Conservation (phyloP, 2,113 vertebrate species). For the Petaurus breviceps region DNA sequence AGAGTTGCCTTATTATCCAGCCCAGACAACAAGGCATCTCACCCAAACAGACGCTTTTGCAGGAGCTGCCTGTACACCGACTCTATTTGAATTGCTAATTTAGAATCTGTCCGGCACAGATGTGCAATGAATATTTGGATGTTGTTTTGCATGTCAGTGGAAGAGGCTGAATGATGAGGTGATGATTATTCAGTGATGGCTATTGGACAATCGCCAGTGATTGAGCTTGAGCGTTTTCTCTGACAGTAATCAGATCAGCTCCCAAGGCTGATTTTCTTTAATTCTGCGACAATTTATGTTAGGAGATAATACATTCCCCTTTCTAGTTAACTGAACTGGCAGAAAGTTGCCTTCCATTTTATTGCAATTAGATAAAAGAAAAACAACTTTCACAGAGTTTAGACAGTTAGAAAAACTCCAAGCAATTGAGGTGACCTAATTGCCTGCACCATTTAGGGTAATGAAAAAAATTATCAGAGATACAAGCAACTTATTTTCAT, state of each 20-base stretch:
- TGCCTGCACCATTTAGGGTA: neutral
- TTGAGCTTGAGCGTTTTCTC: slow-evolving; percentile 87
- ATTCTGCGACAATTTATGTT: slow-evolving; percentile 80
- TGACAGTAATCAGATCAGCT: slow-evolving; percentile 83
- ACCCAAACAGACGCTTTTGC: slow-evolving; percentile 85
- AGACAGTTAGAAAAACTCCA: slow-evolving; percentile 42
- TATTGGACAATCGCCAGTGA: slow-evolving; percentile 91
- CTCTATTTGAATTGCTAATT: slow-evolving; percentile 89
- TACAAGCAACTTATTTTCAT: neutral
- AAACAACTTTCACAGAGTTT: slow-evolving; percentile 67
- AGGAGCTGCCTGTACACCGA: slow-evolving; percentile 81
- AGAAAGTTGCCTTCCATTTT: slow-evolving; percentile 79
- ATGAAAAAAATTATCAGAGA: neutral
- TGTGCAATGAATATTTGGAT: slow-evolving; percentile 90
- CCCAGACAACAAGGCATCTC: slow-evolving; percentile 85
- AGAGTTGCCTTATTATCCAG: slow-evolving; percentile 86
- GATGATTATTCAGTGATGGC: slow-evolving; percentile 90
- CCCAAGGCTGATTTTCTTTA: slow-evolving; percentile 78
- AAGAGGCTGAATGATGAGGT: slow-evolving; percentile 91
- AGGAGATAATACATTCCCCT: slow-evolving; percentile 77
- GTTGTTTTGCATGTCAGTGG: slow-evolving; percentile 87
- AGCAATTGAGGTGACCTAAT: neutral
- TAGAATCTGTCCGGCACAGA: slow-evolving; percentile 90
- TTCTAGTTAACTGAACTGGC: slow-evolving; percentile 74
- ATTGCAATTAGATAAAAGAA: slow-evolving; percentile 62